phyloP scores from a whole-genome alignment of 2,888 invertebrate species.

The Kryphioiulus occultus region DNA sequence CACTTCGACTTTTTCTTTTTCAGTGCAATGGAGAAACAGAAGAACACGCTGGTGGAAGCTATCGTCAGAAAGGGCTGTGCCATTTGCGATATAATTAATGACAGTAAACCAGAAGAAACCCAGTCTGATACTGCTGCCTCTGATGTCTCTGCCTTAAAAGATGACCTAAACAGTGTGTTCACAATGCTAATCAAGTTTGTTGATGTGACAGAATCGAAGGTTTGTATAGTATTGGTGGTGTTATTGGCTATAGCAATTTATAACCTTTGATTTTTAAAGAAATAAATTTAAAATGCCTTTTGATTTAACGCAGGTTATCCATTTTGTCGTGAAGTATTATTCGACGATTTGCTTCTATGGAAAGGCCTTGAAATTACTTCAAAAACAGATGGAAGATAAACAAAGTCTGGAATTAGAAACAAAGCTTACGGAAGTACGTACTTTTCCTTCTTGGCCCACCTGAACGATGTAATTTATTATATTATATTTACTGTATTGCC shows the following conservation, averaged over 20 bases:
- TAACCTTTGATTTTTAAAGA: too few species aligned
- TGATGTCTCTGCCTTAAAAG: slow-evolving; percentile 61
- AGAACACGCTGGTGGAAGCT: slow-evolving; percentile 79
- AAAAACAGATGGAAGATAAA: slow-evolving; percentile 82
- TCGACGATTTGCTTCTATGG: slow-evolving; percentile 81
- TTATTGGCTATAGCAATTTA: too few species aligned
- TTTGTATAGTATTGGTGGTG: too few species aligned
- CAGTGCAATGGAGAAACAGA: slow-evolving; percentile 86
- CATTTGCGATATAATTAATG: slow-evolving; percentile 70
- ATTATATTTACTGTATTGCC: background rate
- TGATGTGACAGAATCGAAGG: slow-evolving; percentile 81
- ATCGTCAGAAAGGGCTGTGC: slow-evolving; percentile 78
- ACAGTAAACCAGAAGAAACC: slow-evolving; percentile 26
- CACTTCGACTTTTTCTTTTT: background rate
- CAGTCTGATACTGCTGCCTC: slow-evolving; percentile 58
- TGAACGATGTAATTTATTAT: background rate
- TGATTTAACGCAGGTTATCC: slow-evolving; percentile 68
- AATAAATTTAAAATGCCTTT: too few species aligned
- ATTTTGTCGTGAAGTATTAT: slow-evolving; percentile 77
- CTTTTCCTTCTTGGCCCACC: background rate
- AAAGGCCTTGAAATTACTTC: slow-evolving; percentile 77
- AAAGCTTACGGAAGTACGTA: background rate
- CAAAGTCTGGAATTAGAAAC: slow-evolving; percentile 74
- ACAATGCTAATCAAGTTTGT: slow-evolving; percentile 80
- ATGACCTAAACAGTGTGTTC: slow-evolving; percentile 71